These are phyloP conservation scores for Struthidea cinerea DNA, from an alignment of 2,113 vertebrate species.

Conservation along the genomic window DNA sequence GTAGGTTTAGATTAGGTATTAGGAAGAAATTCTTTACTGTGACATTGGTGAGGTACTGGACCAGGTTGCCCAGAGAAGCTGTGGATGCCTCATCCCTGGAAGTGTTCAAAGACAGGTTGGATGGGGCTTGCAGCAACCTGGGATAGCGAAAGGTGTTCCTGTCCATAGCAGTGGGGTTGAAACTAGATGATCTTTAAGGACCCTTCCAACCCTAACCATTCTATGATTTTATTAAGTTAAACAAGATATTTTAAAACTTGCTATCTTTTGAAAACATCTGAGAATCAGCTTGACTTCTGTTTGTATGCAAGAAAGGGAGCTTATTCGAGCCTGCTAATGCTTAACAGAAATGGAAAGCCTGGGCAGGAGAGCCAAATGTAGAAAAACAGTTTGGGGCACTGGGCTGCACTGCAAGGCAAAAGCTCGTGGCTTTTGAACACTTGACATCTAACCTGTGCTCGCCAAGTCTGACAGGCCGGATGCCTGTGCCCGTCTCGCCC, in stretches of 20 bases:
- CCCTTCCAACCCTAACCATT: not conserved
- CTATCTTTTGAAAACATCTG: not conserved
- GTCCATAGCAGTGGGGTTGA: not conserved
- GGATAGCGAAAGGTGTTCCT: not conserved
- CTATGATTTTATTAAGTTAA: not conserved
- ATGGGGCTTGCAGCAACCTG: not conserved
- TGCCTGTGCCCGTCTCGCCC: accelerated
- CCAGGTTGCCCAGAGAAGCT: not conserved
- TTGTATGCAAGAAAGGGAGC: not conserved
- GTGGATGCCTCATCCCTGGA: no score
- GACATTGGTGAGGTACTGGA: not conserved
- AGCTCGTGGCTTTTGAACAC: not conserved
- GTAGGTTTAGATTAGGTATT: not conserved
- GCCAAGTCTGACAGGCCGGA: accelerated
- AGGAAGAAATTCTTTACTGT: not conserved
- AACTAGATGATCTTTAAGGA: not conserved
- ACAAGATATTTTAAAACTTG: not conserved
- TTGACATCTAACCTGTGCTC: accelerated
- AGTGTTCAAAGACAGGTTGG: not conserved
- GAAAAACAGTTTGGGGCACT: accelerated
- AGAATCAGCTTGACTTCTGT: not conserved
- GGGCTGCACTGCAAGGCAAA: accelerated
- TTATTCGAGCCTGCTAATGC: not conserved
- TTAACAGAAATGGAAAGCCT: accelerated
- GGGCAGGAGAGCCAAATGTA: not conserved